These are phyloP conservation scores for Andinoacara biseriatus DNA, from an alignment of 2,113 vertebrate genomes.

Conservation along the genomic window DNA sequence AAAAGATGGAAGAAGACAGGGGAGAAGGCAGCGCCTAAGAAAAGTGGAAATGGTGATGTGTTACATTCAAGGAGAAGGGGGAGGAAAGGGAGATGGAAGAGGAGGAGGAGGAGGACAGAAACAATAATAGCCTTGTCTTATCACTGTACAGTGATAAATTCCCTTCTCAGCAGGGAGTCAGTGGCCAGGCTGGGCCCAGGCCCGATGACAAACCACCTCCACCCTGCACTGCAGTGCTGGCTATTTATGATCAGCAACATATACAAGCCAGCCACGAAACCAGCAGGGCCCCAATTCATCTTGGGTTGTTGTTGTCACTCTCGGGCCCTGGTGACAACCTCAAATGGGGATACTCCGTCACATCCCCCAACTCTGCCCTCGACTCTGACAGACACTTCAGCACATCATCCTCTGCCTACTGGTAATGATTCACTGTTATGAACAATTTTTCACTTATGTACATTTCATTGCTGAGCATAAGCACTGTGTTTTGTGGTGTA, in stretches of 20 bases:
- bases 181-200: conserved; percentile 50
- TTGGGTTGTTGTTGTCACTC: conserved; percentile 34
- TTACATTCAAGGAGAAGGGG: conserved; percentile 15
- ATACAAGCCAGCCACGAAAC: conserved; percentile 12
- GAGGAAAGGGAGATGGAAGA: conserved; percentile 8
- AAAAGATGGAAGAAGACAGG: conserved; percentile 43
- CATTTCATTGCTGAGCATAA: too few relatives aligned
- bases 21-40: conserved; percentile 13
- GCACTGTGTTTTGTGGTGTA: too few relatives aligned
- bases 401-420: conserved; percentile 27
- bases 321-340: conserved; percentile 43
- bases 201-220: conserved; percentile 71
- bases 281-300: conserved; percentile 53
- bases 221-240: conserved; percentile 32
- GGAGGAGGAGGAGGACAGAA: conserved; percentile 53
- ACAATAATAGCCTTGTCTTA: conserved; percentile 77
- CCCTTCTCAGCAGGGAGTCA: conserved; percentile 52
- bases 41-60: conserved; percentile 37
- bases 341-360: conserved; percentile 46
- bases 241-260: conserved; percentile 64
- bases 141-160: conserved; percentile 73
- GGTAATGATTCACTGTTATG: neutral
- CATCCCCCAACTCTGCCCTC: neutral
- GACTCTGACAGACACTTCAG: conserved; percentile 15
- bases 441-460: neutral